phyloP scores from a whole-genome alignment of 1,140 invertebrate genomes.

The Drosophila parvula region DNA sequence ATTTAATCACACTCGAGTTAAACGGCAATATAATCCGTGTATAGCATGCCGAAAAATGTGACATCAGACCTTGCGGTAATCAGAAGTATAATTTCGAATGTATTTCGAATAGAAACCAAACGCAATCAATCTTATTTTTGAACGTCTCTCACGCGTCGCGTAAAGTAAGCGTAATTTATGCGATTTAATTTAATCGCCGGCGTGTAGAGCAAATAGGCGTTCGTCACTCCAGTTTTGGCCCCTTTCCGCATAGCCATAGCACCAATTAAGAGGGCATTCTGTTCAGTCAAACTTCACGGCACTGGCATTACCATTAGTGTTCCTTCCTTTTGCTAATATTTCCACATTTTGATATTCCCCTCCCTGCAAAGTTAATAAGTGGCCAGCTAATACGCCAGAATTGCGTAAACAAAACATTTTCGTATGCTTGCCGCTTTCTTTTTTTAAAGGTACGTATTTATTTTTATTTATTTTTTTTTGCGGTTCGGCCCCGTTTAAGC shows the following conservation, averaged over 20 bases:
- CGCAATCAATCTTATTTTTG: conserved; percentile 62
- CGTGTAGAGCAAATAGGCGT: conserved; percentile 32
- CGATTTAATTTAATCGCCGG: conserved; percentile 34
- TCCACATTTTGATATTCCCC: conserved; percentile 7
- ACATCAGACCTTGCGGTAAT: conserved; percentile 40
- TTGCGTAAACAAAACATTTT: conserved; percentile 69
- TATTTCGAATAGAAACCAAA: conserved; percentile 19
- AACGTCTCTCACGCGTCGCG: conserved; percentile 28
- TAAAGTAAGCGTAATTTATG: conserved; percentile 59
- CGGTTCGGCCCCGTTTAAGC: conserved; percentile 33
- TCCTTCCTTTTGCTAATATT: conserved; percentile 16
- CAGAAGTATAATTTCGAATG: conserved; percentile 30
- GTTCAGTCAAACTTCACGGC: conserved; percentile 32
- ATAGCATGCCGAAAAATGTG: conserved; percentile 35
- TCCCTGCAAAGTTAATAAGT: conserved; percentile 34
- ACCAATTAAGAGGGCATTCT: conserved; percentile 41
- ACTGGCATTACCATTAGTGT: conserved; percentile 35
- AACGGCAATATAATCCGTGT: conserved; percentile 37
- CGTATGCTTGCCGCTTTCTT: conserved; percentile 27
- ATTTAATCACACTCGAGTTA: conserved; percentile 46
- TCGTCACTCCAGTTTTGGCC: conserved; percentile 27
- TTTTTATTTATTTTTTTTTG: conserved; percentile 6
- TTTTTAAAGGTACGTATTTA: conserved; percentile 15
- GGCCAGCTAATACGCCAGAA: conserved; percentile 43
- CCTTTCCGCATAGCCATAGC: conserved; percentile 49